Conservation (phyloP, 1,140 invertebrate species). For the Cyrtorhinus lividipennis region DNA sequence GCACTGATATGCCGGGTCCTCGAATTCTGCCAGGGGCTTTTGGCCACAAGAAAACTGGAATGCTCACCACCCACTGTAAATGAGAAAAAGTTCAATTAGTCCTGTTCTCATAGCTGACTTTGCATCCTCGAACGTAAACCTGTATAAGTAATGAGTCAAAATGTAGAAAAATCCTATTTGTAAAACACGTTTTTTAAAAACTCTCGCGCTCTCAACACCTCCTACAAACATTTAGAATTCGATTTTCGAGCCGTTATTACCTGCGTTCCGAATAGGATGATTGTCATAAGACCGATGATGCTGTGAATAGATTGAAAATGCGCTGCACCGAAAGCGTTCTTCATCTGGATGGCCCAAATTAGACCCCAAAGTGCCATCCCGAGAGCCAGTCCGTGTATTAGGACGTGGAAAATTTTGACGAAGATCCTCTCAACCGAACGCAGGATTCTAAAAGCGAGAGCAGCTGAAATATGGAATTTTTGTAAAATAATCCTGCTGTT, state of each 20-base stretch:
- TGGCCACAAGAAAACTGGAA: background rate
- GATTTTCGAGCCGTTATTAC: too few species aligned
- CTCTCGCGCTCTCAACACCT: too few species aligned
- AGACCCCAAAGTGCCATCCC: background rate
- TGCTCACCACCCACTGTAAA: background rate
- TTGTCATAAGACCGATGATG: background rate
- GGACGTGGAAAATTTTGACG: background rate
- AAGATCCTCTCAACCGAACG: background rate
- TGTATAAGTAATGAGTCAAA: too few species aligned
- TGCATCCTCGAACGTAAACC: too few species aligned
- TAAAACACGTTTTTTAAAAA: too few species aligned
- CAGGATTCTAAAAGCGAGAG: background rate
- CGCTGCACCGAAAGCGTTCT: background rate
- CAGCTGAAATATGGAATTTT: too few species aligned
- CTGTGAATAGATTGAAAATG: background rate
- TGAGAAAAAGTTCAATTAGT: too few species aligned
- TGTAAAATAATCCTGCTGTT: too few species aligned
- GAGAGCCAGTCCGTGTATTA: background rate
- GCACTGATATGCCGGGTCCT: background rate
- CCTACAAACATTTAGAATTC: too few species aligned
- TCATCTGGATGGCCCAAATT: background rate
- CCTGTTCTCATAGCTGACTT: too few species aligned
- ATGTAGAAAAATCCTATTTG: too few species aligned
- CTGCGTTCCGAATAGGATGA: background rate
- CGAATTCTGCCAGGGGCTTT: background rate